Evolutionary conservation across 2,888 invertebrate species (phyloP).

Genomic region (Idaea biselata): DNA sequence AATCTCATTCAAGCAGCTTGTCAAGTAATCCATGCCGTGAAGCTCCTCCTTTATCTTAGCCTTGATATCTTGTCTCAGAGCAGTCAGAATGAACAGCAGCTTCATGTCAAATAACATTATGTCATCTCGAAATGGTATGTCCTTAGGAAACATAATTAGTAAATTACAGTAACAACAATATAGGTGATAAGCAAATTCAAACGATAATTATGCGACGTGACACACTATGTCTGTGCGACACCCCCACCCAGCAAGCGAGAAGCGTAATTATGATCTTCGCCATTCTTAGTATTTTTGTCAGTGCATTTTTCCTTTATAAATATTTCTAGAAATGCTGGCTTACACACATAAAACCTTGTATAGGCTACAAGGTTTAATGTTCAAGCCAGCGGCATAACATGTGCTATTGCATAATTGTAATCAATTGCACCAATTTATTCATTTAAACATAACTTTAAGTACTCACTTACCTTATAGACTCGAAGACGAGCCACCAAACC

Average conservation of each 20-base stretch:
- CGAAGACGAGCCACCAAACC: slow-evolving; percentile 87
- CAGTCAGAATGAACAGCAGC: slow-evolving; percentile 93
- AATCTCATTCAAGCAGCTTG: slow-evolving; percentile 84
- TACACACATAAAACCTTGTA: too few relatives aligned
- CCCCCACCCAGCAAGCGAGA: too few relatives aligned
- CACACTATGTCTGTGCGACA: too few relatives aligned
- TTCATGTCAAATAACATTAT: slow-evolving; percentile 93
- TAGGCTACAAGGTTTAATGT: too few relatives aligned
- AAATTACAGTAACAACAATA: neutral
- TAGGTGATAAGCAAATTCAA: too few relatives aligned
- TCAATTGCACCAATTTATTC: neutral
- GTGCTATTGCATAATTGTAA: neutral
- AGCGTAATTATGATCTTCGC: too few relatives aligned
- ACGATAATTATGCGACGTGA: too few relatives aligned
- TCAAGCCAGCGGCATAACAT: too few relatives aligned
- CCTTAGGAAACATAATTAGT: slow-evolving; percentile 46
- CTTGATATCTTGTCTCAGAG: slow-evolving; percentile 86
- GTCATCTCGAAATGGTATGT: slow-evolving; percentile 83
- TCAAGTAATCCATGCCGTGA: slow-evolving; percentile 85
- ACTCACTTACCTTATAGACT: slow-evolving; percentile 69
- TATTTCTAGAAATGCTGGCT: too few relatives aligned
- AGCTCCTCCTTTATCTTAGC: slow-evolving; percentile 83
- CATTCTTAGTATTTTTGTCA: too few relatives aligned
- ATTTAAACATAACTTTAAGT: too few relatives aligned
- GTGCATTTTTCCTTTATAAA: too few relatives aligned